Percentiles rank a stretch among this genome's conserved stretches.
phyloP scores from a whole-genome alignment of 2,888 invertebrate species.

The Aradus depressus region DNA sequence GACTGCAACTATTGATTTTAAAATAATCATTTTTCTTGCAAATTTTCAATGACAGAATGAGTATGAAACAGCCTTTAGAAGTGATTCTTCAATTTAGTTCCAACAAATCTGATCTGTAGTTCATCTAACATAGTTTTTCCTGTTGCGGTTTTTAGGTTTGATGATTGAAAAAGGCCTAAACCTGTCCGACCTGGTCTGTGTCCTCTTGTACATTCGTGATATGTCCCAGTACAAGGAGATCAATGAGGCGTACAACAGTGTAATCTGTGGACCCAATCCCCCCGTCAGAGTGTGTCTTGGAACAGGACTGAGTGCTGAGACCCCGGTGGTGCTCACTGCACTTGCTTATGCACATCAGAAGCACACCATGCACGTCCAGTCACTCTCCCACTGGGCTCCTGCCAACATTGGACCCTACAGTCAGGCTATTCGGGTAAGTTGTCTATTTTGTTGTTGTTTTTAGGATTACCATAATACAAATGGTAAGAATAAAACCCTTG shows the following conservation, averaged over 20 bases:
- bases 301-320: conserved; percentile 56
- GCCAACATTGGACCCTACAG: conserved; percentile 95
- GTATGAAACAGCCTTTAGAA: too few species aligned
- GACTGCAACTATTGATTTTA: too few species aligned
- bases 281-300: conserved; percentile 80
- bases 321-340: conserved; percentile 67
- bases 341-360: conserved; percentile 45
- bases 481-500: too few species aligned
- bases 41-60: too few species aligned
- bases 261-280: conserved; percentile 64
- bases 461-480: too few species aligned
- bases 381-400: conserved; percentile 95
- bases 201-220: conserved; percentile 72
- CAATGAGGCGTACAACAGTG: conserved; percentile 64
- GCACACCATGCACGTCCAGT: conserved; percentile 85
- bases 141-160: conserved; percentile 39
- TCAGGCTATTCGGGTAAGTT: conserved; percentile 69
- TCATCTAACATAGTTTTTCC: neutral
- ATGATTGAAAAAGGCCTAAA: conserved; percentile 42
- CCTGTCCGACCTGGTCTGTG: conserved; percentile 60
- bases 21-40: too few species aligned
- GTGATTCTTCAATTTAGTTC: neutral
- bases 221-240: conserved; percentile 67
- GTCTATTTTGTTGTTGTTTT: neutral
- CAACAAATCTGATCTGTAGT: neutral